Evolutionary conservation across 1,140 invertebrate species (phyloP), one percentile per base, ranked within the genome.

Genomic region (Drosophila varians): DNA sequence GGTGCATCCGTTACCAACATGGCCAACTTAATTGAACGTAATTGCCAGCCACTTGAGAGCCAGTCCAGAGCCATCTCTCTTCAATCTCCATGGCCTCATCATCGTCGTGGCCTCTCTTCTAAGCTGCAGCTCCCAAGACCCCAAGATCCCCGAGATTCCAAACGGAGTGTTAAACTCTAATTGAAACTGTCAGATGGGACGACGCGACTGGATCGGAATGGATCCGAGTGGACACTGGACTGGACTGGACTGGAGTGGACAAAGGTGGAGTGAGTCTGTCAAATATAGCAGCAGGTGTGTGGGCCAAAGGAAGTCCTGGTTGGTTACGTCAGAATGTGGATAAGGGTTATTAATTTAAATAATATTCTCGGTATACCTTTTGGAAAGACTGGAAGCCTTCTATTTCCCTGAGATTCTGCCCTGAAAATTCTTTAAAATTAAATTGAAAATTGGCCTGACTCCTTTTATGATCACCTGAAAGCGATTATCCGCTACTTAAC

Each of bases 21-120:
- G 80, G 82, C 80, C 80, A 87, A 87, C 25, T 80, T 80, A 86
- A 86, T 87, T 87, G 82, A 86, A 77, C 82, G 73, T 87, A 87
- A 86, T 86, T 86, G 82, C 72, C 80, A 80, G 80, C 80, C 80
- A 80, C 80, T 84, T 84, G 80, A 84, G 72, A 84, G 78, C 51
- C 45, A 42, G 66, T 31, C 38, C 36, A 56, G 40, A 48, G 53
- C 28, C 34, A 66, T 26, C 23, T 42, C 45, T 26, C 21, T 9
- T 47, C 34, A 16, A 43, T 36, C 47, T 21, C 34, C 26, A 64
- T 38, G 36, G n/a, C 36, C 36, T 14, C 14, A 12, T 38, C 36
- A 31, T 31, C 28, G 9, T 11, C 4, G 4, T 11, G 9, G 11
- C 11, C 9, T 11, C 9, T 9, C 3, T 11, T 31, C 9, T 4